phyloP scores from a whole-genome alignment of 2,888 invertebrate genomes.

The Serripes groenlandicus region DNA sequence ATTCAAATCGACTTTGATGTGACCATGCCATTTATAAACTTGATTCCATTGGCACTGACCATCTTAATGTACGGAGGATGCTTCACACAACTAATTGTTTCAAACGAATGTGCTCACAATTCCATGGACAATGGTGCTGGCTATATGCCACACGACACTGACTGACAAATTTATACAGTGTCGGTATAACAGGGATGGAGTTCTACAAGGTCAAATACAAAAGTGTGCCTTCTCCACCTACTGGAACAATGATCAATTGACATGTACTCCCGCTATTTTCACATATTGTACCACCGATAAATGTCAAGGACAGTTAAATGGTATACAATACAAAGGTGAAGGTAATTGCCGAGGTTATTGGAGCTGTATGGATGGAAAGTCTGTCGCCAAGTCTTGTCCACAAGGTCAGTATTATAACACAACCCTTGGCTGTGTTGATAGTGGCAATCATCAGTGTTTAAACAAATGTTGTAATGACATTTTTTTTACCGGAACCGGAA shows the following conservation, averaged over 20 bases:
- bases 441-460: slow-evolving; percentile 35
- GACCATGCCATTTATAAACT: no score
- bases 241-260: slow-evolving; percentile 69
- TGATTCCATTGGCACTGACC: neutral
- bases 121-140: slow-evolving; percentile 66
- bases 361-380: slow-evolving; percentile 68
- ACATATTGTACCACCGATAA: slow-evolving; percentile 65
- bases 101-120: slow-evolving; percentile 1
- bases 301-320: slow-evolving; percentile 39
- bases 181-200: slow-evolving; percentile 51
- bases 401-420: slow-evolving; percentile 63
- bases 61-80: neutral
- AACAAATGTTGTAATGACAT: slow-evolving; percentile 45
- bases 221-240: slow-evolving; percentile 72
- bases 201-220: slow-evolving; percentile 57
- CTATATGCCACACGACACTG: slow-evolving; percentile 64
- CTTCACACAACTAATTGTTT: neutral
- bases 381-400: slow-evolving; percentile 73
- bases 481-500: slow-evolving; percentile 43
- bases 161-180: slow-evolving; percentile 76
- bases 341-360: slow-evolving; percentile 76
- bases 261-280: slow-evolving; percentile 61
- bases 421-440: slow-evolving; percentile 66
- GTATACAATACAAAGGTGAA: slow-evolving; percentile 30
- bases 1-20: no score